Evolutionary conservation across 2,888 invertebrate species (phyloP).

Genomic region (Colostygia pectinataria): DNA sequence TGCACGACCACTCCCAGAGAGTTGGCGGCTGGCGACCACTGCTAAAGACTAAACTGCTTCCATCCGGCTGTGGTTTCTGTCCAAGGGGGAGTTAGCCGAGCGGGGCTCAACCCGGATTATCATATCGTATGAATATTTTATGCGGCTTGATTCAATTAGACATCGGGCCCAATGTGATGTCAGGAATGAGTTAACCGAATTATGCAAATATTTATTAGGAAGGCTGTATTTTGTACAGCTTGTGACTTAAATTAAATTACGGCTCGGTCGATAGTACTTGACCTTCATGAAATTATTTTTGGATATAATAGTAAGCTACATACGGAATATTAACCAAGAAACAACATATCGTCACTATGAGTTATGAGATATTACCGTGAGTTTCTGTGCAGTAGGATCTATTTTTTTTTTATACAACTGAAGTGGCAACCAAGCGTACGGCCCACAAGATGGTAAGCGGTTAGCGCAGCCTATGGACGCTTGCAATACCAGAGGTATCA

Average conservation of each 20-base stretch:
- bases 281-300: not conserved
- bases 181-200: constrained; percentile 46
- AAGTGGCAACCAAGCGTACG: too few relatives aligned
- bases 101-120: constrained; percentile 63
- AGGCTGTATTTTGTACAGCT: constrained; percentile 27
- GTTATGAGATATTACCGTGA: too few relatives aligned
- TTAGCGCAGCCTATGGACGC: too few relatives aligned
- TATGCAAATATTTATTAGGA: constrained; percentile 42
- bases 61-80: constrained; percentile 6
- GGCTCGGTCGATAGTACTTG: not conserved
- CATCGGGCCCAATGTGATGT: constrained; percentile 45
- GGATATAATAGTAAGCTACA: not conserved
- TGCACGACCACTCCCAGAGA: too few relatives aligned
- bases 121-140: constrained; percentile 81
- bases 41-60: not conserved
- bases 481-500: too few relatives aligned
- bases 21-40: too few relatives aligned
- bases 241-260: constrained; percentile 14
- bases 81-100: constrained; percentile 4
- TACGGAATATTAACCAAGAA: too few relatives aligned
- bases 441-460: too few relatives aligned
- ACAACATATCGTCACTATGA: too few relatives aligned
- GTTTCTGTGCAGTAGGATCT: too few relatives aligned
- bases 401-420: too few relatives aligned
- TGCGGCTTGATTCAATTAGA: constrained; percentile 76